Base-by-base conservation (phyloP, 2,888 invertebrate species). In the Cylindroiulus punctatus region DNA sequence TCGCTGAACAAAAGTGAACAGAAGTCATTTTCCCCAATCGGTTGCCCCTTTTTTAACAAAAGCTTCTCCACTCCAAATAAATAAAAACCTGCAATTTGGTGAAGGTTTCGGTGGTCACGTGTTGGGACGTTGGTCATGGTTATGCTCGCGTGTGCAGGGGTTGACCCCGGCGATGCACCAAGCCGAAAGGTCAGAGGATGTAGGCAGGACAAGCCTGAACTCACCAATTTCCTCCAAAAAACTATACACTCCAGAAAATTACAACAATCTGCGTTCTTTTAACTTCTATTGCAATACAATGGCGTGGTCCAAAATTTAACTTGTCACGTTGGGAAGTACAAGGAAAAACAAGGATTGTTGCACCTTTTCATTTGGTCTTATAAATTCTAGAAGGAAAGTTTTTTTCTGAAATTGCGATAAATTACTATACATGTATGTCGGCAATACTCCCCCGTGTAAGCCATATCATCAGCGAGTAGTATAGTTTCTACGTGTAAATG, bases 171-270 rank as follows among this genome's bases (percentile, higher is more conserved):
- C 26, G 26, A 76, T 26, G 65, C 26, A 26, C 26, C 10, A 65
- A 22, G 65, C 65, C 76, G 76, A 76, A 76, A 76, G 76, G 76
- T 76, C 76, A 76, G 76, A 76, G 76, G 76, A 76, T 76, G 76
- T 26, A 30, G 76, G 76, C 30, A 30, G 26, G 17, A 30, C 1
- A 76, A 10, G 26, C 10, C 30, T 76, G 76, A 76, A 76, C 76
- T 76, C 76, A 12, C 14, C 30, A 76, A 76, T 76, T 76, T 76
- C 12, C 26, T 26, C 10, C 19, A 10, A 76, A 76, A 30, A 65
- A 65, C 22, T n/a, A 65, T 52, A 52, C 52, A 4, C n/a, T 52
- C 7, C 12, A 52, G n/a, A 52, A 65, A 76, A 76, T 12, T 76
- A 30, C 76, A 30, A 76, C 30, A n/a, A 30, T 22, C 30, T 76